These are phyloP conservation scores for Sphenopsis melanotis DNA, from an alignment of 2,797 vertebrate genomes.

Conservation along the genomic window DNA sequence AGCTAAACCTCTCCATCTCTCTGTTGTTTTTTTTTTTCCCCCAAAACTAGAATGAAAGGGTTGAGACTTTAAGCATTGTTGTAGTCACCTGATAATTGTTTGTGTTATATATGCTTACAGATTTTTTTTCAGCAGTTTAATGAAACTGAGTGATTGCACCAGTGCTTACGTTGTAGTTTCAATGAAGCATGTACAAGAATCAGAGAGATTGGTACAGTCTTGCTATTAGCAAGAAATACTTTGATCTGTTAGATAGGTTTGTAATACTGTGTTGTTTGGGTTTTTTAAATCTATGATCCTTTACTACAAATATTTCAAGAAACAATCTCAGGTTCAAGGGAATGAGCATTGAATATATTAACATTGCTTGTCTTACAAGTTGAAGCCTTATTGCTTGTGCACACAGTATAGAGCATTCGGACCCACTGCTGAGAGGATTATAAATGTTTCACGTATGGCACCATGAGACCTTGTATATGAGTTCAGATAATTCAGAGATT, in stretches of 20 bases:
- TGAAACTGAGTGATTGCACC: not conserved
- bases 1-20: not conserved
- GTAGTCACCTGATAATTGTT: not conserved
- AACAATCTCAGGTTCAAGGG: not conserved
- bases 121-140: not conserved
- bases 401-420: not conserved
- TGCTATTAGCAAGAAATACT: not conserved
- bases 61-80: not conserved
- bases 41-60: not conserved
- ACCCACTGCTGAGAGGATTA: not conserved
- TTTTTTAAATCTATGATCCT: not conserved
- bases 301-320: not conserved
- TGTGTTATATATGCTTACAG: not conserved
- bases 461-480: constrained; percentile 1
- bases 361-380: not conserved
- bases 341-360: not conserved
- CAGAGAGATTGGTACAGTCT: not conserved
- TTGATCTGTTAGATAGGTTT: not conserved
- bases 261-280: not conserved
- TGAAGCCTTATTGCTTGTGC: not conserved
- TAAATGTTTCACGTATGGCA: not conserved
- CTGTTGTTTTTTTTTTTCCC: not conserved
- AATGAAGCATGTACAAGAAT: not conserved
- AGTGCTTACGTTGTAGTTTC: not conserved
- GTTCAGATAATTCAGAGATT: constrained; percentile 14